A percentile compares a stretch with the other conserved stretches of the same genome.
phyloP scores from a whole-genome alignment of 1,140 invertebrate genomes.

The Zaprionus vittiger region DNA sequence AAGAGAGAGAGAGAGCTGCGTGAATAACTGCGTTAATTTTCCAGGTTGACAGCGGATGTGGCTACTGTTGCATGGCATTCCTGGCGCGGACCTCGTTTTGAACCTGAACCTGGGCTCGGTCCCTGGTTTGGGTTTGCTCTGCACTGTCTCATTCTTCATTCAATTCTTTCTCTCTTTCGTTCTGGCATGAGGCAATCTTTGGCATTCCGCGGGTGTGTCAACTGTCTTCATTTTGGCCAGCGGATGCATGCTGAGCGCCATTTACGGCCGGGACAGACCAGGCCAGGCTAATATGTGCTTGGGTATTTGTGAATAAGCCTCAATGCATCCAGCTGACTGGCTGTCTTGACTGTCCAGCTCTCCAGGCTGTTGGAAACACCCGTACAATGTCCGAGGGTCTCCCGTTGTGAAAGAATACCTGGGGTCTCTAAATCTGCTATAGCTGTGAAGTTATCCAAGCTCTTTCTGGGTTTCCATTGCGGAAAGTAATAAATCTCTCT shows the following conservation, averaged over 20 bases:
- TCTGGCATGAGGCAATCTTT: constrained; percentile 46
- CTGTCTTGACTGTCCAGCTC: not conserved
- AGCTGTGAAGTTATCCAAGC: not conserved
- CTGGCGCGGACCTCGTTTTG: not conserved
- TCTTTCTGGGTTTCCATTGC: not conserved
- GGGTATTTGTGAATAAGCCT: constrained; percentile 61
- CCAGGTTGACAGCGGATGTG: constrained; percentile 76
- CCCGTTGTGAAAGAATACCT: not conserved
- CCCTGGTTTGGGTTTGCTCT: not conserved
- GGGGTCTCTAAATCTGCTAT: not conserved
- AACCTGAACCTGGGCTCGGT: not conserved
- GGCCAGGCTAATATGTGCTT: constrained; percentile 28
- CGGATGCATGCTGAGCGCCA: constrained; percentile 54
- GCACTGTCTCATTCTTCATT: constrained; percentile 24
- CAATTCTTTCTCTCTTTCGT: constrained; percentile 14
- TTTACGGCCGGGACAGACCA: constrained; percentile 46
- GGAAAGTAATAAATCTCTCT: not conserved
- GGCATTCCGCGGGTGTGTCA: constrained; percentile 59
- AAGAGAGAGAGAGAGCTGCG: constrained; percentile 41
- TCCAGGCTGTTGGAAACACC: constrained; percentile 43
- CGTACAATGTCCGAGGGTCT: constrained; percentile 17
- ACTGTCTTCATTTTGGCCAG: constrained; percentile 55
- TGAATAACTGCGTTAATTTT: constrained; percentile 81
- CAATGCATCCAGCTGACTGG: constrained; percentile 28
- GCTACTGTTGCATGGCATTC: constrained; percentile 66